These are phyloP conservation scores for Sebastes alutus DNA, from an alignment of 2,797 vertebrate genomes.

Conservation along the genomic window DNA sequence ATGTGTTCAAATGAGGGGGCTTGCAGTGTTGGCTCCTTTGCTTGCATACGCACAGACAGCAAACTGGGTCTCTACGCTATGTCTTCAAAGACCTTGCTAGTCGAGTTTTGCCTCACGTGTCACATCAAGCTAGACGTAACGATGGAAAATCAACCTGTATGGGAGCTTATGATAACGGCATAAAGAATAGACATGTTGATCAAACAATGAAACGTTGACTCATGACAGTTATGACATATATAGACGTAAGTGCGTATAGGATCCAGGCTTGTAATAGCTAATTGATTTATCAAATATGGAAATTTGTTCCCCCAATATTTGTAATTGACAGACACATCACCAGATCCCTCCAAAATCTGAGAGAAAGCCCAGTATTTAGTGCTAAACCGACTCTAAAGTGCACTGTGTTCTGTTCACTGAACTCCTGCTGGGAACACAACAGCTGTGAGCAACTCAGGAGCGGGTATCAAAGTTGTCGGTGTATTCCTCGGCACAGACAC, in stretches of 20 bases:
- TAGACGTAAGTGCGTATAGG: neutral
- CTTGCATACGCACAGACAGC: slow-evolving; percentile 29
- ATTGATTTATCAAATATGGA: neutral
- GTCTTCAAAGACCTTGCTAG: slow-evolving; percentile 15
- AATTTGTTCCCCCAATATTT: neutral
- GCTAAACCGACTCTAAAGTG: neutral
- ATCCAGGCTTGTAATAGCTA: neutral
- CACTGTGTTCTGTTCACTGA: neutral
- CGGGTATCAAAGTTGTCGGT: neutral
- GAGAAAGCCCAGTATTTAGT: neutral
- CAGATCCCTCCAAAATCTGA: neutral
- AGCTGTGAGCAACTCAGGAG: neutral
- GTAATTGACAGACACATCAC: neutral
- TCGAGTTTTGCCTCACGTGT: slow-evolving; percentile 16
- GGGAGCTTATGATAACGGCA: neutral
- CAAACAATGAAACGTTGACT: neutral
- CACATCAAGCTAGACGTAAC: neutral
- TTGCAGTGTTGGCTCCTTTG: slow-evolving; percentile 32
- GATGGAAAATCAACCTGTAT: neutral
- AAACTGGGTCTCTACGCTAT: slow-evolving; percentile 6
- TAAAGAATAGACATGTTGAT: neutral
- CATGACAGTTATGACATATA: neutral
- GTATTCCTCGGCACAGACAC: neutral
- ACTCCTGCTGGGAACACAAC: slow-evolving; percentile 3
- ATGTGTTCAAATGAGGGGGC: slow-evolving; percentile 61